phyloP scores from a whole-genome alignment of 2,888 invertebrate species.

The Adela reaumurella region DNA sequence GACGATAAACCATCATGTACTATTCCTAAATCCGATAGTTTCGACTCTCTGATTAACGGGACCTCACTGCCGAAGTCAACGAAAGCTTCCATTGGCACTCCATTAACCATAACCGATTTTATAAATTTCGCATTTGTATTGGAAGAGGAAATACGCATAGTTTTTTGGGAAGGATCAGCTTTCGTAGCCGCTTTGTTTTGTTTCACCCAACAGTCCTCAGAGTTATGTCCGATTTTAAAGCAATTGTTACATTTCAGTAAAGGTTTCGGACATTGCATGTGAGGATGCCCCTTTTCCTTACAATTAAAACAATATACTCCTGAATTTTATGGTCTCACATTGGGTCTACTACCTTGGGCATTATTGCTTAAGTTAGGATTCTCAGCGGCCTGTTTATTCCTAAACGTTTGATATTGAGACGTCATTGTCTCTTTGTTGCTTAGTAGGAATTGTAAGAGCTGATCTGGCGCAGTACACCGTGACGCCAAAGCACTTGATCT shows the following conservation, averaged over 20 bases:
- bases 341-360: too few relatives aligned
- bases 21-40: neutral
- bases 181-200: too few relatives aligned
- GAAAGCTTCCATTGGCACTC: neutral
- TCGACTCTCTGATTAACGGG: slow-evolving; percentile 2
- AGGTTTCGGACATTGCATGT: too few relatives aligned
- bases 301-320: too few relatives aligned
- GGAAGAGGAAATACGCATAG: neutral
- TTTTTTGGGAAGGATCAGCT: too few relatives aligned
- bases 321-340: too few relatives aligned
- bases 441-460: slow-evolving; percentile 6
- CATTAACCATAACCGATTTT: slow-evolving; percentile 1
- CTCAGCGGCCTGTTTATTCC: neutral
- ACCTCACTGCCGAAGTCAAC: slow-evolving; percentile 6
- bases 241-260: slow-evolving; percentile 2
- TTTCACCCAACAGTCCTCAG: neutral
- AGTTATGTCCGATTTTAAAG: slow-evolving; percentile 1
- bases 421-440: slow-evolving; percentile 3
- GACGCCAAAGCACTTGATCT: slow-evolving; percentile 8
- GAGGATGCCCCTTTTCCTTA: too few relatives aligned
- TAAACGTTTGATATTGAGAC: neutral
- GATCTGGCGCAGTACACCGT: slow-evolving; percentile 4
- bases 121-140: slow-evolving; percentile 2
- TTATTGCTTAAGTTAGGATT: too few relatives aligned
- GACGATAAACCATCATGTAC: neutral